Base-by-base conservation (phyloP, 2,797 vertebrate species). In the Lagorchestes hirsutus region DNA sequence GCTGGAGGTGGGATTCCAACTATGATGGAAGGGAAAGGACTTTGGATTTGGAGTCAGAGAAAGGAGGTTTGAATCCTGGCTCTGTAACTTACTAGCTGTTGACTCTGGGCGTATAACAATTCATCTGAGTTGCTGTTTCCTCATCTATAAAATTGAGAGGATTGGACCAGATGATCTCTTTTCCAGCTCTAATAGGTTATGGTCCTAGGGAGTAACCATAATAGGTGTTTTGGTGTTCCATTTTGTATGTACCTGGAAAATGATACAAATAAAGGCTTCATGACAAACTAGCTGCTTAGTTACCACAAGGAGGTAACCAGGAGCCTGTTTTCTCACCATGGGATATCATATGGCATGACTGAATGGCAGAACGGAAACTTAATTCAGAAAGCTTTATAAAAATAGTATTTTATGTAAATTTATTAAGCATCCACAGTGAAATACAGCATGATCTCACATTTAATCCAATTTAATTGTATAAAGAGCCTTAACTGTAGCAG, bases 1-100 rank as follows among this genome's bases (percentile, higher is more conserved):
- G 24, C 40, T 87, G 74, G 40, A 87, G 9, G 11, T 50, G 74
- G 40, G 40, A 87, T 87, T 87, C 40, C 40, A 87, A 87, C 22
- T 46, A 50, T 50, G 40, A 87, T 27, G 74, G 40, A 87, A 46
- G 40, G 34, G 40, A 82, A 82, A 87, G 74, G 74, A 87, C 24
- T 13, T 87, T 27, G 40, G 74, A 46, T 46, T 50, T 27, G 0
- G 22, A 28, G 40, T 27, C 9, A 87, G 74, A 87, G 24, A 9
- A 46, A 87, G 74, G 40, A 87, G 74, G 24, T 46, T 55, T 90
- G 40, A 97, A 93, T 96, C 93, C 56, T 46, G 50, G 87, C 50
- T 94, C 9, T 59, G 46, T 50, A 96, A 54, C 24, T 96, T 97
- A 55, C 22, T n/a, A 95, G 82, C 5, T 67, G 34, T 55, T 46